Base-by-base conservation (phyloP, 2,113 vertebrate genomes). In the Mus pahari region DNA sequence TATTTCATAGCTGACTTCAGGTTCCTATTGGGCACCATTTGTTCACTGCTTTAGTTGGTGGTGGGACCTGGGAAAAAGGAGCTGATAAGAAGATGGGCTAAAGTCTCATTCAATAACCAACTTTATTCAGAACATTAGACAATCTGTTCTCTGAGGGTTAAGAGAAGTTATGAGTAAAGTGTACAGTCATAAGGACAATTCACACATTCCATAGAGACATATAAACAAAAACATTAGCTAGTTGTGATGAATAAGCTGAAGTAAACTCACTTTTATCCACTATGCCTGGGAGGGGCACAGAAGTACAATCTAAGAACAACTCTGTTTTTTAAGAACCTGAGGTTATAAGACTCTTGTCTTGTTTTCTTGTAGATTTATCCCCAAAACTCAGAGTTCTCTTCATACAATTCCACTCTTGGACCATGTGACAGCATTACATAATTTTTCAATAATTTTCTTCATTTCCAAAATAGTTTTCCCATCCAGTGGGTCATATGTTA, bases 381-480 rank as follows among this genome's bases (percentile, higher is more conserved):
- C 70, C n/a, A 22, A n/a, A 6, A n/a, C 33, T n/a, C 36, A 73
- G 36, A n/a, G 7, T n/a, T 71, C 6, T 71, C 36, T 17, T 73
- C 70, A 73, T 19, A 73, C 19, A 73, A 73, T 20, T 73, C n/a
- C 19, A 22, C n/a, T 73, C 45, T 33, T 78, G 28, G 14, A 17
- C 3, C 28, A 2, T 78, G 28, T 33, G 28, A 28, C 45, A 78
- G 31, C 75, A 48, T 50, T 48, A 50, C 45, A 50, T 17, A 33
- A 50, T 50, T 78, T 78, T 33, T 50, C 16, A 78, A 33, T 50
- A 7, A 50, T 20, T 79, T 93, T 88, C 55, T 55, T 92, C 53
- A 45, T 24, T n/a, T 97, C 81, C 55, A 66, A 84, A 33, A 66
- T 53, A 5, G 53, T 88, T 94, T 90, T 55, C 33, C n/a, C 16